A percentile compares a stretch with the other conserved stretches of the same genome.
Conservation (phyloP, 2,113 vertebrate species). For the Piaya cayana region DNA sequence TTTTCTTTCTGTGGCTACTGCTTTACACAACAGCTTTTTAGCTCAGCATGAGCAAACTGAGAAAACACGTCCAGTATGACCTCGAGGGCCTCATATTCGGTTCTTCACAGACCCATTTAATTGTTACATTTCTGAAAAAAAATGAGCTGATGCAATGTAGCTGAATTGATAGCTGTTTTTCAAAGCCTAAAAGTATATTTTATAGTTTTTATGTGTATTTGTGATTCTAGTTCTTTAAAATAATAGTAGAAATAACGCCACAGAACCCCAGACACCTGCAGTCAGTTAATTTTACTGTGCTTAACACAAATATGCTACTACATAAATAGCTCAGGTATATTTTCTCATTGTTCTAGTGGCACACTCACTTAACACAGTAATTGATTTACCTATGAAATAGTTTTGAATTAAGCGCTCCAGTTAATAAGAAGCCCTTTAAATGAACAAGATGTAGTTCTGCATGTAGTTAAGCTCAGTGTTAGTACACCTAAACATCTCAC, state of each 20-base stretch:
- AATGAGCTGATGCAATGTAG: conserved; percentile 42
- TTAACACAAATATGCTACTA: background rate
- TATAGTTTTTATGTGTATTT: background rate
- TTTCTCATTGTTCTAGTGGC: conserved; percentile 28
- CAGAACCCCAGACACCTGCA: accelerated
- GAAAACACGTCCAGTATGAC: conserved; percentile 77
- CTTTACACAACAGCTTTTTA: conserved; percentile 82
- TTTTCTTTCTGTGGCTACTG: conserved; percentile 76
- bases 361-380: conserved; percentile 36
- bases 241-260: background rate
- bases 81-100: conserved; percentile 61
- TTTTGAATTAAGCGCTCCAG: conserved; percentile 50
- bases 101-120: conserved; percentile 72
- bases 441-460: background rate
- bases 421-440: conserved; percentile 48
- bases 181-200: conserved; percentile 13
- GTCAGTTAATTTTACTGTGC: background rate
- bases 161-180: conserved; percentile 27
- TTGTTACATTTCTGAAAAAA: conserved; percentile 70
- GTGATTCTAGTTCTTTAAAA: conserved; percentile 8
- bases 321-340: background rate
- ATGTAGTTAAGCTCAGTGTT: background rate
- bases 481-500: background rate
- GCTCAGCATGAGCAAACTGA: conserved; percentile 76
- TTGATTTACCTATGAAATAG: conserved; percentile 55